phyloP scores from a whole-genome alignment of 2,113 vertebrate genomes.

The Ceyx melanurus region DNA sequence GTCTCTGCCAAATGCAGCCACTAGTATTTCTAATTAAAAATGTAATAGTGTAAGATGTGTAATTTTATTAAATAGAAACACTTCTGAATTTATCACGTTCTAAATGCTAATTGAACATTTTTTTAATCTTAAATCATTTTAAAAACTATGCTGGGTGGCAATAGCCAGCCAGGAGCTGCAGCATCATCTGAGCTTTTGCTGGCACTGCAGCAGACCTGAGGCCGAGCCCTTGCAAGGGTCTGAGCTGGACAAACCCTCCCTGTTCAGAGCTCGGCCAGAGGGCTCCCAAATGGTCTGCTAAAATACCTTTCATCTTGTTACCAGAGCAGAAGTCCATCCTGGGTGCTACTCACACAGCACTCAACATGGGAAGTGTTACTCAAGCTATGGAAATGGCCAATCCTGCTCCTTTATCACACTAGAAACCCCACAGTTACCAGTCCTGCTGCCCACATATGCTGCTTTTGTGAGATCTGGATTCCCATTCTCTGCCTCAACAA shows the following conservation, averaged over 20 bases:
- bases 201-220: background rate
- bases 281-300: background rate
- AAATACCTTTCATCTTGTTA: background rate
- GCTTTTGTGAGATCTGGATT: background rate
- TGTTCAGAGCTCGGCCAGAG: background rate
- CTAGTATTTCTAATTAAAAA: background rate
- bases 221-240: background rate
- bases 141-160: background rate
- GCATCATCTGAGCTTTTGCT: background rate
- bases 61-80: background rate
- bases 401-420: background rate
- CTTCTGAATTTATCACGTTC: background rate
- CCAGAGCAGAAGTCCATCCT: background rate
- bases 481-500: background rate
- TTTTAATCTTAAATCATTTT: background rate
- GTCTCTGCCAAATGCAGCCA: background rate
- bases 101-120: background rate
- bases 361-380: fast-evolving
- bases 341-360: background rate
- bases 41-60: background rate
- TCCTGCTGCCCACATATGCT: background rate
- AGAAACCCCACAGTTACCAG: background rate
- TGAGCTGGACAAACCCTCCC: background rate
- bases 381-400: background rate
- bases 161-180: background rate